Evolutionary conservation across 1,140 invertebrate species (phyloP).

Genomic region (Ganaspis sp.): DNA sequence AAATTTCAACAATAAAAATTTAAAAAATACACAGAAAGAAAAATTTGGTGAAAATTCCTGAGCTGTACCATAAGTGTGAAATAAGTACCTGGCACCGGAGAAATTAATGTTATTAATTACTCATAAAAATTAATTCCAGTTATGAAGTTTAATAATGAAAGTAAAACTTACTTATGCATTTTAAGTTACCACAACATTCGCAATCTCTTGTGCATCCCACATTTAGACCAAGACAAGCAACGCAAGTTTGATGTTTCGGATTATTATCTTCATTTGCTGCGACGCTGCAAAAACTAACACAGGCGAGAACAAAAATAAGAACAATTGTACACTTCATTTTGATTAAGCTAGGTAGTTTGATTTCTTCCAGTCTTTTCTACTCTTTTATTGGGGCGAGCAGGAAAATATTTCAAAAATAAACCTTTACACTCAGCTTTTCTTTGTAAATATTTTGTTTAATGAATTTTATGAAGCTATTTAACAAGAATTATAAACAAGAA

Average conservation of each 20-base stretch:
- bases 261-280: neutral
- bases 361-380: neutral
- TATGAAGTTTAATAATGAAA: too few species aligned
- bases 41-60: too few species aligned
- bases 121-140: too few species aligned
- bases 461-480: too few species aligned
- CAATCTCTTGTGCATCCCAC: neutral
- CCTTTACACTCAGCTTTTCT: too few species aligned
- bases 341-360: neutral
- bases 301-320: neutral
- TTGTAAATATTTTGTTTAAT: too few species aligned
- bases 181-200: neutral
- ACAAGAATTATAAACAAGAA: too few species aligned
- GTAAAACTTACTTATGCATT: neutral
- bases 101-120: too few species aligned
- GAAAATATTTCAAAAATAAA: neutral
- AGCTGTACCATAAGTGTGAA: too few species aligned
- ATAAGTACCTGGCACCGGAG: too few species aligned
- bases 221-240: neutral
- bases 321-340: neutral
- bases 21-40: too few species aligned
- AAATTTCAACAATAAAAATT: too few species aligned
- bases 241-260: neutral
- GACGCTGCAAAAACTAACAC: neutral
- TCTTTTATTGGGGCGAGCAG: neutral